Conservation (phyloP, 2,888 invertebrate species). For the Sthenelais limicola region DNA sequence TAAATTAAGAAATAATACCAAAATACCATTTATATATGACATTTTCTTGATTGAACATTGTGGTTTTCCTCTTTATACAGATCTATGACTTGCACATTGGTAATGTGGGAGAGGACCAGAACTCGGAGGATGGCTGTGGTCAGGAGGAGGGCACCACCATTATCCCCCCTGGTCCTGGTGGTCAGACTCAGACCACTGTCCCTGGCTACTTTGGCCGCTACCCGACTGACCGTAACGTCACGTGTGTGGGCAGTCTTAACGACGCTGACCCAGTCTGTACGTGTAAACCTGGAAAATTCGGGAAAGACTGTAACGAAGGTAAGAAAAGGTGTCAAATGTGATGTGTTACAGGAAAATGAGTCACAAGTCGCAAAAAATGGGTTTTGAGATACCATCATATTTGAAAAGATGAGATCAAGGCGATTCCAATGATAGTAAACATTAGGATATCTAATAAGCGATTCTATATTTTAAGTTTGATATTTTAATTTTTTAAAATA, state of each 20-base stretch:
- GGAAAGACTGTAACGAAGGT: slow-evolving; percentile 74
- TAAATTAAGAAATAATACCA: no score
- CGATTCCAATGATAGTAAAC: no score
- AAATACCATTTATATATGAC: no score
- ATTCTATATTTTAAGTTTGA: no score
- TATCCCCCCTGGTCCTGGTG: no score
- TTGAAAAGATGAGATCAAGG: no score
- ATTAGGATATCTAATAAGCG: no score
- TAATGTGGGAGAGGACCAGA: slow-evolving; percentile 84
- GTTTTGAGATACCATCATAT: no score
- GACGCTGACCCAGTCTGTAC: slow-evolving; percentile 78
- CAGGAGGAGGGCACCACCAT: slow-evolving; percentile 92
- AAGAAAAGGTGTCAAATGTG: slow-evolving; percentile 38
- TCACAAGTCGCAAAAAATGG: no score
- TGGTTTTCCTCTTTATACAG: slow-evolving; percentile 62
- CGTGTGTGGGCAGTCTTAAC: slow-evolving; percentile 85
- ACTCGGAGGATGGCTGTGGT: slow-evolving; percentile 82
- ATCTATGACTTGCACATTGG: slow-evolving; percentile 88
- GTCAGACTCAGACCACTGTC: slow-evolving; percentile 49
- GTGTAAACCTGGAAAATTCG: slow-evolving; percentile 96
- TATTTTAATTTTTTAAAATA: no score
- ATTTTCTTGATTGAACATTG: not conserved
- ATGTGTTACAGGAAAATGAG: no score
- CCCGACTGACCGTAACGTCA: slow-evolving; percentile 75
- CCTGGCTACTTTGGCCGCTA: slow-evolving; percentile 68